Conservation (phyloP, 2,113 vertebrate species). For the Myrmophylax atrothorax region DNA sequence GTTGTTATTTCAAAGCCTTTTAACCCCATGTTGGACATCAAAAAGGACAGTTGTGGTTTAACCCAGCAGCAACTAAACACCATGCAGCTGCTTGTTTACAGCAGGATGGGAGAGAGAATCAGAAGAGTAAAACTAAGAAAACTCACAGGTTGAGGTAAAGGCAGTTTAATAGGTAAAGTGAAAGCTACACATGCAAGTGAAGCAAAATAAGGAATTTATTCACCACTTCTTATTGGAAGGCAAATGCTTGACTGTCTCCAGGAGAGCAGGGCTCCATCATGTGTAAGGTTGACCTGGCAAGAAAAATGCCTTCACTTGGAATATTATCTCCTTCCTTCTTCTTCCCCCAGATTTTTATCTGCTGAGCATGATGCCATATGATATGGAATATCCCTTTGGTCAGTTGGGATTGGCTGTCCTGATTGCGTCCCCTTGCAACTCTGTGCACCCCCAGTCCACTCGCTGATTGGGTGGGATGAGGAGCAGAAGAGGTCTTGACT, state of each 20-base stretch:
- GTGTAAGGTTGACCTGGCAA: background rate
- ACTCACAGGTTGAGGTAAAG: background rate
- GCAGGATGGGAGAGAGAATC: background rate
- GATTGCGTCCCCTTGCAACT: background rate
- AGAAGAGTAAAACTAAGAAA: background rate
- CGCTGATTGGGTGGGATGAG: background rate
- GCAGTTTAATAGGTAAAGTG: background rate
- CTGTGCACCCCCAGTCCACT: background rate
- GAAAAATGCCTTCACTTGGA: accelerated
- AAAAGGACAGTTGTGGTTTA: background rate
- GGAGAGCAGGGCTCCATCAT: background rate
- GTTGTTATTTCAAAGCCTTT: background rate
- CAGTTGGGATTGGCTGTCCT: background rate
- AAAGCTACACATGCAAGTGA: background rate
- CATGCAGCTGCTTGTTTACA: background rate
- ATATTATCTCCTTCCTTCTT: background rate
- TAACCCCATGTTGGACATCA: background rate
- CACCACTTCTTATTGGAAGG: background rate
- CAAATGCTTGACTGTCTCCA: background rate
- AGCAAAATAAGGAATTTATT: background rate
- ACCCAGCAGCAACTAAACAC: background rate
- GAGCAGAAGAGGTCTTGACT: background rate
- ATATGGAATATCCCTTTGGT: background rate
- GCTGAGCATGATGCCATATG: background rate
- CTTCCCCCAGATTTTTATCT: background rate